Percentiles rank a stretch among this genome's conserved stretches.
Evolutionary conservation across 2,113 vertebrate genomes (phyloP).

Genomic region (Caranx ignobilis): DNA sequence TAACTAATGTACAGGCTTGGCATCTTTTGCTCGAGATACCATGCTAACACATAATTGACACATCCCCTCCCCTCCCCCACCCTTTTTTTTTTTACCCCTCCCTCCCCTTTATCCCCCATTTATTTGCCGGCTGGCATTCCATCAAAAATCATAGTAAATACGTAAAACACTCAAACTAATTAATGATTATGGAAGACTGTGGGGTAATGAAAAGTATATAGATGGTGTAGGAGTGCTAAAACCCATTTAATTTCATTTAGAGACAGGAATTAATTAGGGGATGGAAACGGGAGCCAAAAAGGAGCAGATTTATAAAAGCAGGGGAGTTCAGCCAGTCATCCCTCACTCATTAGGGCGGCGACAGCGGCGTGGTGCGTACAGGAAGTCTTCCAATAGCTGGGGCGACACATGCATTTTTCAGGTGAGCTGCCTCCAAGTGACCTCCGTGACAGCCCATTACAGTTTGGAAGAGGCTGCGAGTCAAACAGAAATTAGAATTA

Average conservation of each 20-base stretch:
- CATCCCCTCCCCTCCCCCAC: conserved; percentile 13
- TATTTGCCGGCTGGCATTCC: conserved; percentile 69
- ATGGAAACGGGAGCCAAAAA: conserved; percentile 58
- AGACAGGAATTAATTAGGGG: conserved; percentile 77
- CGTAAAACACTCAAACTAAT: conserved; percentile 80
- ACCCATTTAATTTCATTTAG: conserved; percentile 78
- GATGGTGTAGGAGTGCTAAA: conserved; percentile 79
- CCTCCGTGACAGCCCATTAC: background rate
- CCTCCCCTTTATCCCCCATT: conserved; percentile 42
- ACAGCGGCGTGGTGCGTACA: conserved; percentile 29
- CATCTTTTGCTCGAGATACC: conserved; percentile 58
- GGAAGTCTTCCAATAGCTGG: conserved; percentile 50
- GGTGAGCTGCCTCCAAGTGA: conserved; percentile 16
- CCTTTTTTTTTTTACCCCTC: background rate
- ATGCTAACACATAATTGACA: conserved; percentile 73
- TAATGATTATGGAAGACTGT: conserved; percentile 73
- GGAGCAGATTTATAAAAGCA: conserved; percentile 59
- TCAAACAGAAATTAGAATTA: background rate
- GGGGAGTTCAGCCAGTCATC: conserved; percentile 60
- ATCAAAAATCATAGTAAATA: conserved; percentile 78
- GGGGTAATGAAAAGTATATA: conserved; percentile 74
- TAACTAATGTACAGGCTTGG: conserved; percentile 77
- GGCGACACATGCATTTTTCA: conserved; percentile 37
- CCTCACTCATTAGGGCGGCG: conserved; percentile 64
- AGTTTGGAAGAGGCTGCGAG: background rate